These are phyloP conservation scores for Rhynchonycteris naso DNA, from an alignment of 2,797 vertebrate species.

Conservation along the genomic window DNA sequence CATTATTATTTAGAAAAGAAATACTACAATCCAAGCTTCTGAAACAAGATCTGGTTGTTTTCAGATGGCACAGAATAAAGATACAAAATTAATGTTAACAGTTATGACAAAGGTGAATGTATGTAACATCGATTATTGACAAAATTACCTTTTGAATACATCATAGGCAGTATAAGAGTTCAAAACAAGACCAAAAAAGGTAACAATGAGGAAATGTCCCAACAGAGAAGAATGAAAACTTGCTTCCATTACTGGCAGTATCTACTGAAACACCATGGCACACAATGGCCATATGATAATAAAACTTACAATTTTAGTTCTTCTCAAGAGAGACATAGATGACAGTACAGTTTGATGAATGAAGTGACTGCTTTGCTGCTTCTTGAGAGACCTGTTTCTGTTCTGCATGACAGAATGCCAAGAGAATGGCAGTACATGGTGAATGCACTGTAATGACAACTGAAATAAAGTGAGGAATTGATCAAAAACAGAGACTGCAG, in stretches of 20 bases:
- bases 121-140: conserved; percentile 57
- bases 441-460: neutral
- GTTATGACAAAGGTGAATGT: neutral
- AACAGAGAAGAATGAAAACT: neutral
- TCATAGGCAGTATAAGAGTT: no score
- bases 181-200: neutral
- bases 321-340: neutral
- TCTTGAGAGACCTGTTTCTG: neutral
- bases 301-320: neutral
- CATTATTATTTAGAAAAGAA: neutral
- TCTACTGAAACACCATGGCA: neutral
- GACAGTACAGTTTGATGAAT: neutral
- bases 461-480: no score
- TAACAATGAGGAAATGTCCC: neutral
- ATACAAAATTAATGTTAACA: neutral
- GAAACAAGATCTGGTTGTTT: neutral
- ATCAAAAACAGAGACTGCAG: no score
- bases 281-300: neutral
- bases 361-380: neutral
- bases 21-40: neutral
- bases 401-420: neutral
- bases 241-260: no score
- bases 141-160: no score
- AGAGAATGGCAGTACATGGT: neutral
- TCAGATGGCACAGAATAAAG: neutral